These are phyloP conservation scores for Tylochromis polylepis DNA, from an alignment of 2,113 vertebrate genomes.

Conservation along the genomic window DNA sequence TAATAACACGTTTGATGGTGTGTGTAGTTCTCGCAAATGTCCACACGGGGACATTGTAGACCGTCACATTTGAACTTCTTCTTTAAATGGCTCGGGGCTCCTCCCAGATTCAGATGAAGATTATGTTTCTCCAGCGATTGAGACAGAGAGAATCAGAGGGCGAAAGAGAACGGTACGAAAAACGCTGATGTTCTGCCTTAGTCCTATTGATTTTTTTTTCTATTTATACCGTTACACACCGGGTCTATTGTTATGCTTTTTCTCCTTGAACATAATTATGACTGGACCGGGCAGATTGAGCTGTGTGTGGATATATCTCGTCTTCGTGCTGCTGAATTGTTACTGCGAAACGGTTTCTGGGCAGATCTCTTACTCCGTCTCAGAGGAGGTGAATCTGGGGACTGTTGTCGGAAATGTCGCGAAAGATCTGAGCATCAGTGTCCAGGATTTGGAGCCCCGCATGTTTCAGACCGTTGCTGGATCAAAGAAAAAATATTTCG, in stretches of 20 bases:
- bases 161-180: neutral
- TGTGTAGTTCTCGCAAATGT: neutral
- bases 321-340: neutral
- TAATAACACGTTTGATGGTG: neutral
- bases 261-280: neutral
- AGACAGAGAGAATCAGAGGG: neutral
- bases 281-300: neutral
- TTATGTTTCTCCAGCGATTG: neutral
- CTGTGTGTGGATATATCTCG: neutral
- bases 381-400: constrained; percentile 62
- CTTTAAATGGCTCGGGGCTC: neutral
- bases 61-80: neutral
- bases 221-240: accelerated
- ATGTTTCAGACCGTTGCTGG: constrained; percentile 52
- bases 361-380: constrained; percentile 63
- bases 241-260: no score
- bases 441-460: constrained; percentile 47
- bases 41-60: constrained; percentile 55
- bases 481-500: constrained; percentile 56
- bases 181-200: neutral
- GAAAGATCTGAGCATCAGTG: constrained; percentile 55
- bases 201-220: neutral
- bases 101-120: neutral
- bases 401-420: constrained; percentile 67
- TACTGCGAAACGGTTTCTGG: neutral